Conservation (phyloP, 1,140 invertebrate genomes). For the Euborellia annulipes region DNA sequence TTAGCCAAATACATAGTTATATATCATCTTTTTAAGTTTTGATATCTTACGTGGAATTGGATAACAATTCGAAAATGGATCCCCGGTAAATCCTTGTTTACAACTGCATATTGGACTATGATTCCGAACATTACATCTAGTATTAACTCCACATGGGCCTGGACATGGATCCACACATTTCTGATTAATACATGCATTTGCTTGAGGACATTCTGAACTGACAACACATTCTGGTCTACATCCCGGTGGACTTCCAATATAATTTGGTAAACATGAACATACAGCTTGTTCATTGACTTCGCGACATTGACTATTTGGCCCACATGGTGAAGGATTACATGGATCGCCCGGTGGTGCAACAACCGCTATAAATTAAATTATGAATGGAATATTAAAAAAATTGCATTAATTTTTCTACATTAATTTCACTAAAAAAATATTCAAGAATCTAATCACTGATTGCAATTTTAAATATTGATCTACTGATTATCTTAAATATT, state of each 20-base stretch:
- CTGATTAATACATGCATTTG: constrained; percentile 37
- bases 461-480: constrained; percentile 28
- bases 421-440: background rate
- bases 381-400: constrained; percentile 9
- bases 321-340: constrained; percentile 28
- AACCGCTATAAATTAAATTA: constrained; percentile 8
- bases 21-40: constrained; percentile 15
- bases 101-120: constrained; percentile 19
- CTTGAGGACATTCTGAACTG: constrained; percentile 23
- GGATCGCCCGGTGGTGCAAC: constrained; percentile 16
- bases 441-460: background rate
- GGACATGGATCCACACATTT: constrained; percentile 50
- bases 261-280: constrained; percentile 17
- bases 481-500: constrained; percentile 17
- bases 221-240: constrained; percentile 24
- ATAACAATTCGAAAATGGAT: constrained; percentile 19
- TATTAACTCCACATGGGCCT: constrained; percentile 28
- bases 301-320: constrained; percentile 26
- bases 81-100: constrained; percentile 14
- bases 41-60: constrained; percentile 25
- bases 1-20: too few species aligned
- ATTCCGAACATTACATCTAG: constrained; percentile 21
- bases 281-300: constrained; percentile 19
- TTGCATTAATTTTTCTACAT: too few species aligned
- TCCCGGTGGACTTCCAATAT: constrained; percentile 18